phyloP scores from a whole-genome alignment of 2,888 invertebrate species.

The Miltochrista miniata region DNA sequence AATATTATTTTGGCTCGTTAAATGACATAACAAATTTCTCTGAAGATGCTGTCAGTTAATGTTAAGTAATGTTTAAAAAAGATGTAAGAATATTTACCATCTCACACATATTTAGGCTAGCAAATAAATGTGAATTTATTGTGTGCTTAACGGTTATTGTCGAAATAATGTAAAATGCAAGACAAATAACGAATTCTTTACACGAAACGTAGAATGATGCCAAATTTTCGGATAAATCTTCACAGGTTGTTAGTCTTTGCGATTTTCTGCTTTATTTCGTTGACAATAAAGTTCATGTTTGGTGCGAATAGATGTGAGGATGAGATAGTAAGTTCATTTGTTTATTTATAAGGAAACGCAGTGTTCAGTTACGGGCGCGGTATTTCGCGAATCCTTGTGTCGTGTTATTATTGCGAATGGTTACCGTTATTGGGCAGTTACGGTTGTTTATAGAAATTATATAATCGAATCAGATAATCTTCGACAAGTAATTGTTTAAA shows the following conservation, averaged over 20 bases:
- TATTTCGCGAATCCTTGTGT: slow-evolving; percentile 54
- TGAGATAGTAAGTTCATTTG: slow-evolving; percentile 45
- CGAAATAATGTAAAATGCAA: slow-evolving; percentile 56
- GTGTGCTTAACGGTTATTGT: slow-evolving; percentile 73
- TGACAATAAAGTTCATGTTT: slow-evolving; percentile 25
- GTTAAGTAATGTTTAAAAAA: not conserved
- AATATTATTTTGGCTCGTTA: not conserved
- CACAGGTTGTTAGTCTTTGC: slow-evolving; percentile 25
- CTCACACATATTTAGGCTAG: slow-evolving; percentile 23
- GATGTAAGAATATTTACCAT: not conserved
- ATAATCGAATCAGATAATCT: slow-evolving; percentile 1
- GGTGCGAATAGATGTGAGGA: not conserved
- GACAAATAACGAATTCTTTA: slow-evolving; percentile 70
- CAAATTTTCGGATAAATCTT: slow-evolving; percentile 48
- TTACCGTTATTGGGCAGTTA: slow-evolving; percentile 58
- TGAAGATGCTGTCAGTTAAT: not conserved
- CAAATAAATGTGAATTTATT: slow-evolving; percentile 36
- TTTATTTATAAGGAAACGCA: slow-evolving; percentile 64
- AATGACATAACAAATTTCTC: not conserved
- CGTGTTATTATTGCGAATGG: slow-evolving; percentile 53
- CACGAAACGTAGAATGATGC: slow-evolving; percentile 58
- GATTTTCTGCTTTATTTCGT: slow-evolving; percentile 16
- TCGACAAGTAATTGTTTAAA: not conserved
- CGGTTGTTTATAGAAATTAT: slow-evolving; percentile 31
- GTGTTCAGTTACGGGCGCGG: slow-evolving; percentile 66